phyloP scores from a whole-genome alignment of 2,797 vertebrate species.

The Lepilemur septentrionalis region DNA sequence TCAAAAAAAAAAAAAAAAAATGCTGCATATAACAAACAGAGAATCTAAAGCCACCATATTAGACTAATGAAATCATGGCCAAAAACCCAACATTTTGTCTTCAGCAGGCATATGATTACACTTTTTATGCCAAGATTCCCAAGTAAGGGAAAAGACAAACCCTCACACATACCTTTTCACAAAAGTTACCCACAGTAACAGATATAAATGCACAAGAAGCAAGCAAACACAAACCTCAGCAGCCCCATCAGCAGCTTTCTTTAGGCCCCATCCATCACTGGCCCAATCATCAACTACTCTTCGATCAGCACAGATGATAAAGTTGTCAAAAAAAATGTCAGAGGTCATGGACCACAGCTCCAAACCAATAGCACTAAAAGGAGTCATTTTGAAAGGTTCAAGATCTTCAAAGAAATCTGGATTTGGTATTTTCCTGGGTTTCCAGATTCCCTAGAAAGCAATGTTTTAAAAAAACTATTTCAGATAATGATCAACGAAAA shows the following conservation, averaged over 20 bases:
- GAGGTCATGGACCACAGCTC: conserved; percentile 99
- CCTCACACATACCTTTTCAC: background rate
- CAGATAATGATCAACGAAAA: background rate
- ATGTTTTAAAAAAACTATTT: conserved; percentile 44
- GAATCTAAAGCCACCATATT: background rate
- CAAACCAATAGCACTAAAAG: conserved; percentile 95
- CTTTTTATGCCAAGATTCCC: background rate
- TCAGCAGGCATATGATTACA: background rate
- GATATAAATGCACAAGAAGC: background rate
- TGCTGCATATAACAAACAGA: background rate
- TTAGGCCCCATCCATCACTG: conserved; percentile 94
- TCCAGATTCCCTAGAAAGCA: conserved; percentile 94
- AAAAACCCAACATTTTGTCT: background rate
- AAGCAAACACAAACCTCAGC: conserved; percentile 89
- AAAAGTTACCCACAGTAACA: background rate
- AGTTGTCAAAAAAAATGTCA: conserved; percentile 99
- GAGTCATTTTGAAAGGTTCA: conserved; percentile 95
- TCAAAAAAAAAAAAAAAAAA: background rate
- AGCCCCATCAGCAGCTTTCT: conserved; percentile 96
- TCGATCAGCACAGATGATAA: conserved; percentile 94
- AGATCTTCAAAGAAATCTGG: conserved; percentile 97
- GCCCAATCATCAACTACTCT: conserved; percentile 94
- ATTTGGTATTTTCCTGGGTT: conserved; percentile 96
- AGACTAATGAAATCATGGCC: background rate
- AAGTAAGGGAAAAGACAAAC: conserved; percentile 2